Percentiles rank a stretch among this genome's conserved stretches.
Conservation (phyloP, 2,113 vertebrate genomes). For the Percopsis transmontana region DNA sequence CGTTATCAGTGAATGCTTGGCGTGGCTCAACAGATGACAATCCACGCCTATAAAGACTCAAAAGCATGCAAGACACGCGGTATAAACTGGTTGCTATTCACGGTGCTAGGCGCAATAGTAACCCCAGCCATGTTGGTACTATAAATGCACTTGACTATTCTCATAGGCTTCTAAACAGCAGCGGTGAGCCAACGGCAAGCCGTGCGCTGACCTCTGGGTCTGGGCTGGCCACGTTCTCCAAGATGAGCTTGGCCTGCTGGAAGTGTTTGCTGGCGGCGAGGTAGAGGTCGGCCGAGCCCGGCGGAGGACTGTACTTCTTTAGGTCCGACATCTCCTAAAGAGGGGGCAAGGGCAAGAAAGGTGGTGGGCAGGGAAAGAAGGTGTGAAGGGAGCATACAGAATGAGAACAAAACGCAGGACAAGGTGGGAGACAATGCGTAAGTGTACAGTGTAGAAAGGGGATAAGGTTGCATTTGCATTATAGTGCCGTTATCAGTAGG, state of each 20-base stretch:
- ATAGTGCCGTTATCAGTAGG: too few relatives aligned
- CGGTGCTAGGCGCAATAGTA: too few relatives aligned
- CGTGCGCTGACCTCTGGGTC: constrained; percentile 86
- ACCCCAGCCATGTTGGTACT: too few relatives aligned
- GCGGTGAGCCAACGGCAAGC: too few relatives aligned
- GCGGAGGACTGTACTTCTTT: constrained; percentile 96
- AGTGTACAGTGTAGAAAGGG: too few relatives aligned
- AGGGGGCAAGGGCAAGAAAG: neutral
- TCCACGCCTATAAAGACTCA: too few relatives aligned
- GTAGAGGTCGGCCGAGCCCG: constrained; percentile 94
- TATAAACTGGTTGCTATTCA: too few relatives aligned
- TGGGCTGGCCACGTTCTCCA: constrained; percentile 93
- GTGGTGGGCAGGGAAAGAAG: neutral
- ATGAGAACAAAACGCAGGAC: neutral
- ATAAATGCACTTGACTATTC: too few relatives aligned
- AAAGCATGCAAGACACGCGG: too few relatives aligned
- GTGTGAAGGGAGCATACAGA: neutral
- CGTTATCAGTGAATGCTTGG: neutral
- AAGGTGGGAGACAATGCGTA: too few relatives aligned
- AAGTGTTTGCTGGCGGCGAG: constrained; percentile 99
- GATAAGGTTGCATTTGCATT: neutral
- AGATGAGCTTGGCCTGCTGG: constrained; percentile 96
- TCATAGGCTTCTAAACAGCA: too few relatives aligned
- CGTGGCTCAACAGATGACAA: neutral
- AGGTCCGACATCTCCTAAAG: constrained; percentile 97